Evolutionary conservation across 2,113 vertebrate genomes (phyloP), one percentile per base, ranked within the genome.

Genomic region (Sterrhoptilus dennistouni): DNA sequence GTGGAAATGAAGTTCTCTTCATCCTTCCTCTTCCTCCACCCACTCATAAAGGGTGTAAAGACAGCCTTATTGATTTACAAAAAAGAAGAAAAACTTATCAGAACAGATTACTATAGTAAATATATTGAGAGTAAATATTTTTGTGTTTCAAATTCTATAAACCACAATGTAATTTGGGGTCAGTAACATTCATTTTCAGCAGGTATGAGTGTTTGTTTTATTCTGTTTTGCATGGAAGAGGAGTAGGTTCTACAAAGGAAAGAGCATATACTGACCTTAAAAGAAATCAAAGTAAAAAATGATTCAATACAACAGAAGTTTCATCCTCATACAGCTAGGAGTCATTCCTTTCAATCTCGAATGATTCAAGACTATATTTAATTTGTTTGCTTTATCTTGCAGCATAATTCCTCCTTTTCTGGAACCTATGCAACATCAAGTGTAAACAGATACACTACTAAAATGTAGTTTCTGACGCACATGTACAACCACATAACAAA

Each of bases 381-480:
- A 90, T 92, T 81, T 81, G 79, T 75, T 94, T 86, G 66, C 59
- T 47, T 70, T 90, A 63, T 88, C 61, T 82, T 90, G 47, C 12
- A 90, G 69, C 6, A 1, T 33, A 86, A 88, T 90, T 86, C 83
- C 83, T 83, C 64, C 83, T 87, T 92, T 96, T 96, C 92, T 90
- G 93, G 93, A 95, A 90, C 65, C 40, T 57, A 92, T 57, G 80
- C 60, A 96, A 38, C n/a, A 93, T 8, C 47, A 64, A 92, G 68
- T 83, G 85, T 96, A 95, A 97, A 94, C 85, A 95, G 85, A 90
- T 8, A 83, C 40, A 78, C 64, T 52, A 86, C 74, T 85, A 60
- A 96, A 97, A 96, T 86, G 64, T 42, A 66, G 85, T 83, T 96
- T 96, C 89, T 96, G 93, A 96, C 83, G 87, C 83, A 94, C 68